Percentiles rank a stretch among this genome's conserved stretches.
Evolutionary conservation across 2,113 vertebrate genomes (phyloP).

Genomic region (Epinephelus fuscoguttatus): DNA sequence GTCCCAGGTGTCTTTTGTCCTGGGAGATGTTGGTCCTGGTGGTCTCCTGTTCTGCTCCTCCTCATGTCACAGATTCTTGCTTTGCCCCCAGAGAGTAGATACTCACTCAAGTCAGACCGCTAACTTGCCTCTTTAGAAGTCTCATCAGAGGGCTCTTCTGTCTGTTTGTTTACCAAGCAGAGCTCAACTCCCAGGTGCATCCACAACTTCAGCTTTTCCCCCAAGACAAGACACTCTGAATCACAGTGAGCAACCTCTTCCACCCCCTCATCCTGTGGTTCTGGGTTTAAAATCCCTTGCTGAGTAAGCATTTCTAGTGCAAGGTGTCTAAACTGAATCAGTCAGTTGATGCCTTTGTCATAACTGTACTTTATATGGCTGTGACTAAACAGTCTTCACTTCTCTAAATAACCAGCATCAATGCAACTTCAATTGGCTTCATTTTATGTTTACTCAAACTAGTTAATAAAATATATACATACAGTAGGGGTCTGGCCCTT

Average conservation of each 20-base stretch:
- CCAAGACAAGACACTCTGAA: neutral
- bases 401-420: neutral
- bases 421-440: neutral
- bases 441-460: neutral
- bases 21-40: neutral
- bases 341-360: neutral
- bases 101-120: slow-evolving; percentile 7
- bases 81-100: neutral
- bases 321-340: neutral
- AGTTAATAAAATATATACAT: neutral
- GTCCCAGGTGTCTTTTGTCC: neutral
- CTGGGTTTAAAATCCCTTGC: neutral
- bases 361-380: neutral
- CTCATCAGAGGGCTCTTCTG: slow-evolving; percentile 1
- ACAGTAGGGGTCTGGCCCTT: neutral
- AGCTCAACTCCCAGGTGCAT: slow-evolving; percentile 3
- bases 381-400: neutral
- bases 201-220: neutral
- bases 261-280: neutral
- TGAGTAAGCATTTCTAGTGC: slow-evolving; percentile 10
- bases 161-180: slow-evolving; percentile 10
- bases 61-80: neutral
- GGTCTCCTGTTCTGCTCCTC: neutral
- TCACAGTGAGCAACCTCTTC: neutral
- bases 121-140: slow-evolving; percentile 7